These are phyloP conservation scores for Drosophila sulfurigaster DNA, from an alignment of 1,140 invertebrate species.

Conservation along the genomic window DNA sequence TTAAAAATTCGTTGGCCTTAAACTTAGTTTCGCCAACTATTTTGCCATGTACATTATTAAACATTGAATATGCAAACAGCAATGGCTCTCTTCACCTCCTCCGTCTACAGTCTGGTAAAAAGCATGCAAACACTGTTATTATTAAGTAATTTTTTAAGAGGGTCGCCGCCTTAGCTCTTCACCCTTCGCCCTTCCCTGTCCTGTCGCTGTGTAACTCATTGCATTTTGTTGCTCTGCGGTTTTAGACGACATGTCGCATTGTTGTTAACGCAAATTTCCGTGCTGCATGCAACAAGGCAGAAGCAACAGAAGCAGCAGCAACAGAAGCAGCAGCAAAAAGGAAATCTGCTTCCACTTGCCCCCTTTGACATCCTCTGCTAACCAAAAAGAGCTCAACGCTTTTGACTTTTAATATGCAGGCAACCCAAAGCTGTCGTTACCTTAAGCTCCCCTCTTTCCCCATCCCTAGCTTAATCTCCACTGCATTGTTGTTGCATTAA, in stretches of 20 bases:
- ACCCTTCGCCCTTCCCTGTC: neutral
- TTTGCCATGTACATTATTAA: conserved; percentile 35
- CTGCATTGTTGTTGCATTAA: conserved; percentile 63
- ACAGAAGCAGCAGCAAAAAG: conserved; percentile 25
- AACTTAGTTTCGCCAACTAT: conserved; percentile 24
- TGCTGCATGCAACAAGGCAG: conserved; percentile 69
- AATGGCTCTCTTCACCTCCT: neutral
- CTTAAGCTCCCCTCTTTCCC: conserved; percentile 15
- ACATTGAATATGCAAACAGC: conserved; percentile 46
- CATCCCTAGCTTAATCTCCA: neutral
- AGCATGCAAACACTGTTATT: conserved; percentile 63
- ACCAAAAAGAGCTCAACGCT: conserved; percentile 62
- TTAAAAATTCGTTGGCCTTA: conserved; percentile 27
- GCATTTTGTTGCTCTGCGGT: conserved; percentile 53
- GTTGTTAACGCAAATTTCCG: conserved; percentile 73
- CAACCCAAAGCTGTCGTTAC: conserved; percentile 55
- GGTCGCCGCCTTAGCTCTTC: no score
- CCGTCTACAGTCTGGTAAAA: conserved; percentile 6
- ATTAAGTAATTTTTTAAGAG: conserved; percentile 68
- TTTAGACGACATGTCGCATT: conserved; percentile 63
- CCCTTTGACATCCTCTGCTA: neutral
- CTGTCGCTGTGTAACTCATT: conserved; percentile 5
- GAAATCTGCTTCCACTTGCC: conserved; percentile 19
- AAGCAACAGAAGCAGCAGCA: conserved; percentile 35
- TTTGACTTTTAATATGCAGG: conserved; percentile 81